Evolutionary conservation across 2,113 vertebrate species (phyloP).

Genomic region (Hyperopisus bebe): DNA sequence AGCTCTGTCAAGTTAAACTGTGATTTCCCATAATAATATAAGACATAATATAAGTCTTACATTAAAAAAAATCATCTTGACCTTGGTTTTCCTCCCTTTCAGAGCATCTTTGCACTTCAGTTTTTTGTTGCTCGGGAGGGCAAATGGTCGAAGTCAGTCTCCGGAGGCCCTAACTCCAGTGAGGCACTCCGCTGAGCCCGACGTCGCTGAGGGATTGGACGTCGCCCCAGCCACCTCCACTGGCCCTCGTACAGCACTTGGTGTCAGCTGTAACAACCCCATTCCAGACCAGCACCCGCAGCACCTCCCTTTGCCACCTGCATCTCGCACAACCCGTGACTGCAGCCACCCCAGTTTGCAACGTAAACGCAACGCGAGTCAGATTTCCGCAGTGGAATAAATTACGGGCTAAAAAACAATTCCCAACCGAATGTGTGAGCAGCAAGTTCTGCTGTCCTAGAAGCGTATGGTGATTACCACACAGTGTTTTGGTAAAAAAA

Average conservation of each 20-base stretch:
- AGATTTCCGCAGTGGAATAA: background rate
- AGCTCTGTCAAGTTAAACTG: background rate
- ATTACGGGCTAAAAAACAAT: background rate
- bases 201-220: background rate
- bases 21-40: background rate
- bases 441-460: constrained; percentile 8
- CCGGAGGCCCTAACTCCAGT: background rate
- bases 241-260: background rate
- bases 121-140: background rate
- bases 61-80: background rate
- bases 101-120: background rate
- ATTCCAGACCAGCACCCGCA: background rate
- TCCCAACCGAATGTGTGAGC: background rate
- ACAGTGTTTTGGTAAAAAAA: constrained; percentile 25
- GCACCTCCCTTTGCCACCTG: background rate
- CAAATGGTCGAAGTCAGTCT: background rate
- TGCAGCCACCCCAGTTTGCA: background rate
- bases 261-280: background rate
- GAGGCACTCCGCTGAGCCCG: background rate
- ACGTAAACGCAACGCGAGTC: background rate
- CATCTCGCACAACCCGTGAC: background rate
- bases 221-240: background rate
- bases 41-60: background rate
- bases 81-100: background rate
- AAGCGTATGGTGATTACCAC: background rate